phyloP scores from a whole-genome alignment of 2,888 invertebrate genomes.

The Blastobasis adustella region DNA sequence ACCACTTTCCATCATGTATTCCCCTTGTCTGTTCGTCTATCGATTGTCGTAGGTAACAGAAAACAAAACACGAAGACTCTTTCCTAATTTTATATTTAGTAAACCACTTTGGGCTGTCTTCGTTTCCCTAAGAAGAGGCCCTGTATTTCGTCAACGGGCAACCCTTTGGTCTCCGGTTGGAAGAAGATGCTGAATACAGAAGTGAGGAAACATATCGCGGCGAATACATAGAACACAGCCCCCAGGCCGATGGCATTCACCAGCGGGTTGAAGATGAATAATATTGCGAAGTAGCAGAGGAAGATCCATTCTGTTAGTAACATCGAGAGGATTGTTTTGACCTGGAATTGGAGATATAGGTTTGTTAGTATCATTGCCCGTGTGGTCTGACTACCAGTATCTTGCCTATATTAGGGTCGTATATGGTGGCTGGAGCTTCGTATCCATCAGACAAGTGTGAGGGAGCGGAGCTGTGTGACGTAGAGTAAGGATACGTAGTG shows the following conservation, averaged over 20 bases:
- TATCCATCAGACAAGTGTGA: no score
- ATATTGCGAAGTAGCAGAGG: constrained; percentile 38
- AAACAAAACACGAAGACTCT: no score
- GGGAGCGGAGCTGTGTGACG: no score
- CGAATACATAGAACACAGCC: constrained; percentile 43
- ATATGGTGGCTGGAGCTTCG: no score
- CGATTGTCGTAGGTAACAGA: no score
- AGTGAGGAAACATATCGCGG: constrained; percentile 29
- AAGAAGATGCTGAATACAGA: constrained; percentile 21
- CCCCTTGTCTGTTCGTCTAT: no score
- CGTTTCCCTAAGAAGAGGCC: constrained; percentile 12
- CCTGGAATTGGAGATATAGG: constrained; percentile 19
- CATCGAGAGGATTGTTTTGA: constrained; percentile 38
- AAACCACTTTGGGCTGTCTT: not conserved
- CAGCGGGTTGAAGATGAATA: constrained; percentile 42
- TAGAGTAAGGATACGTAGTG: no score
- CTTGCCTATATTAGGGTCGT: no score
- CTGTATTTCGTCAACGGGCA: constrained; percentile 37
- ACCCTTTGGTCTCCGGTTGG: constrained; percentile 40
- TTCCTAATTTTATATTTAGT: no score
- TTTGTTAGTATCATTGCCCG: not conserved
- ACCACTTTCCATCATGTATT: no score
- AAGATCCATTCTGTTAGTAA: constrained; percentile 39
- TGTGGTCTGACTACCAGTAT: no score
- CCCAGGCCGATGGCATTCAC: constrained; percentile 36